These are phyloP conservation scores for Brachyptera putata DNA, from an alignment of 2,888 invertebrate species.

Conservation along the genomic window DNA sequence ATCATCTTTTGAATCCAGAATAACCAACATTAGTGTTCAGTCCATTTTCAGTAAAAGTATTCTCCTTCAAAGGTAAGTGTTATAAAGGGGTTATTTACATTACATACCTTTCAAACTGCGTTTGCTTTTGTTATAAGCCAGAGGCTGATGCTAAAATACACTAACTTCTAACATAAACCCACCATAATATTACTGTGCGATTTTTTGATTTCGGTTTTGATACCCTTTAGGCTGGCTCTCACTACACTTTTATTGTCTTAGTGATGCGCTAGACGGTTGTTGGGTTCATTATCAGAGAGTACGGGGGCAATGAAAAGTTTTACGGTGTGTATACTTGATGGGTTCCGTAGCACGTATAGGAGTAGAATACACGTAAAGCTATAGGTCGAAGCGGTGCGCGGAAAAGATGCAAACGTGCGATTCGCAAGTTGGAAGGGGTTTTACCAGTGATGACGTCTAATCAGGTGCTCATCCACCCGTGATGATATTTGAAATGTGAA, in stretches of 20 bases:
- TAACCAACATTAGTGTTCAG: too few species aligned
- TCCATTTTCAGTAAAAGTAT: too few species aligned
- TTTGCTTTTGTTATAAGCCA: not conserved
- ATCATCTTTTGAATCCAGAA: not conserved
- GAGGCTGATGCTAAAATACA: slow-evolving; percentile 1
- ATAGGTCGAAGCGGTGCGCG: not conserved
- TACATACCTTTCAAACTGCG: slow-evolving; percentile 9
- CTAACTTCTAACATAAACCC: slow-evolving; percentile 3
- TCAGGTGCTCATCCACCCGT: slow-evolving; percentile 12
- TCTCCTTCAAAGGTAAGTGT: too few species aligned
- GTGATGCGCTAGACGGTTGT: slow-evolving; percentile 2
- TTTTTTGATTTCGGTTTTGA: not conserved
- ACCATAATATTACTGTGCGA: not conserved
- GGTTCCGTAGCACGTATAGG: too few species aligned
- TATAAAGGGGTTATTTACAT: not conserved
- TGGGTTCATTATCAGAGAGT: not conserved
- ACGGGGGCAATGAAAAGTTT: slow-evolving; percentile 10
- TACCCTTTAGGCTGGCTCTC: slow-evolving; percentile 11
- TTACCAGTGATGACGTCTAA: slow-evolving; percentile 3
- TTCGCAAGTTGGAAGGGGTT: slow-evolving; percentile 3
- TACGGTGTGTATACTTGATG: slow-evolving; percentile 6
- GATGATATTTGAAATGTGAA: slow-evolving; percentile 12
- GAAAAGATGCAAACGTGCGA: slow-evolving; percentile 4
- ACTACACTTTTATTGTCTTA: slow-evolving; percentile 14
- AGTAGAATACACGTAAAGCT: not conserved